Evolutionary conservation across 2,797 vertebrate species (phyloP).

Genomic region (Hydrocynus forskahlii): DNA sequence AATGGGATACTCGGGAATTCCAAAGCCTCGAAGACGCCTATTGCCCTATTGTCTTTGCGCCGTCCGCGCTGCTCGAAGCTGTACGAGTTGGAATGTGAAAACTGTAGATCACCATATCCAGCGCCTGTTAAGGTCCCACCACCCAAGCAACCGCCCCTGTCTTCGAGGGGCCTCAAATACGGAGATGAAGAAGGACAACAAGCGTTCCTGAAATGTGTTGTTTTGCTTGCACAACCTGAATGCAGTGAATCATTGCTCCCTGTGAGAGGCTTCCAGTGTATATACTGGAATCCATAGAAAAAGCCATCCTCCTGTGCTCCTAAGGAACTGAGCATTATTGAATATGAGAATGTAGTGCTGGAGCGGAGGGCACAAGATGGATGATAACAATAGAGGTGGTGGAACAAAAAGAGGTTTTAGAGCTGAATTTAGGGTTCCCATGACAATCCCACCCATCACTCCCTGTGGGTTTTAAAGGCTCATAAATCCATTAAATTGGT

Average conservation of each 20-base stretch:
- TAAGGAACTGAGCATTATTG: neutral
- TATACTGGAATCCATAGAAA: conserved; percentile 19
- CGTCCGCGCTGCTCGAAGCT: conserved; percentile 73
- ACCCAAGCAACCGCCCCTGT: conserved; percentile 57
- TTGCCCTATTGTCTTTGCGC: conserved; percentile 76
- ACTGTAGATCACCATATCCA: conserved; percentile 68
- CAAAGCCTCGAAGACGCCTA: conserved; percentile 74
- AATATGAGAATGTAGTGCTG: neutral
- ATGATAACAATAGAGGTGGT: conserved; percentile 11
- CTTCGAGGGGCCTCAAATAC: conserved; percentile 59
- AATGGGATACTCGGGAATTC: conserved; percentile 72
- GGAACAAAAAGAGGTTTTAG: conserved; percentile 8
- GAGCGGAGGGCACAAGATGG: neutral
- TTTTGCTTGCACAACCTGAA: conserved; percentile 50
- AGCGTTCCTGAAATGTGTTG: conserved; percentile 58
- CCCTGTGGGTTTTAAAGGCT: neutral
- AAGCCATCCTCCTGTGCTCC: conserved; percentile 33
- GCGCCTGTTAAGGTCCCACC: conserved; percentile 65
- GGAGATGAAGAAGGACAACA: conserved; percentile 55
- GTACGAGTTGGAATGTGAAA: conserved; percentile 69
- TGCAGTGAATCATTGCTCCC: conserved; percentile 47
- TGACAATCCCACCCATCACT: conserved; percentile 1
- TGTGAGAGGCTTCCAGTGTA: neutral
- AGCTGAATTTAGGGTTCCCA: conserved; percentile 26
- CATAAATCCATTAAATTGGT: neutral